phyloP scores from a whole-genome alignment of 92 coral and sea anemone species.

The Porites lobata region DNA sequence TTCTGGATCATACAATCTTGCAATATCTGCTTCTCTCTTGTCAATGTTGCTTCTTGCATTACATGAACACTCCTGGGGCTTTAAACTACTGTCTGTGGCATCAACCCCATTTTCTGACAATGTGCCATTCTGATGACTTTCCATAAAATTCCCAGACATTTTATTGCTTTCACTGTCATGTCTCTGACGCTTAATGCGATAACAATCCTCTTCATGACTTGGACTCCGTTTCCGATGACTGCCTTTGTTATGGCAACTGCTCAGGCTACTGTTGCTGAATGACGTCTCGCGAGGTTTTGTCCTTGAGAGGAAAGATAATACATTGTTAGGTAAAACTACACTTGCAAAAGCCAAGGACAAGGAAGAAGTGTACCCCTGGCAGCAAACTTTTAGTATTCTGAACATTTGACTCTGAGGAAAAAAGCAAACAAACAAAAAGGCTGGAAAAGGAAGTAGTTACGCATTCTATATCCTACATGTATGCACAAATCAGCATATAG shows the following conservation, averaged over 20 bases:
- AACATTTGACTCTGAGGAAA: too few species aligned
- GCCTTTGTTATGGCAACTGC: slow-evolving; percentile 58
- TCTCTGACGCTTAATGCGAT: slow-evolving; percentile 80
- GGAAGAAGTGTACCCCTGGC: too few species aligned
- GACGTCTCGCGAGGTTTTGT: slow-evolving; percentile 56
- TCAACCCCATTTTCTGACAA: slow-evolving; percentile 68
- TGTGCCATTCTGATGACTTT: slow-evolving; percentile 36
- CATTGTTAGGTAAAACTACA: background rate
- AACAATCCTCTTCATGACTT: slow-evolving; percentile 78
- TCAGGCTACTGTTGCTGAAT: slow-evolving; percentile 64
- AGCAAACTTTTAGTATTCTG: too few species aligned
- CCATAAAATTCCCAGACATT: slow-evolving; percentile 20
- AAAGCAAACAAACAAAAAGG: too few species aligned
- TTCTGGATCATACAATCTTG: slow-evolving; percentile 74
- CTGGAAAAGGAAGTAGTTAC: too few species aligned
- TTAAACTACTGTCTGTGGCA: slow-evolving; percentile 12
- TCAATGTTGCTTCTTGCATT: slow-evolving; percentile 43
- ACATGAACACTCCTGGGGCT: slow-evolving; percentile 66
- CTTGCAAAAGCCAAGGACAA: too few species aligned
- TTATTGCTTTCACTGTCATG: slow-evolving; percentile 78
- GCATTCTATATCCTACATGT: background rate
- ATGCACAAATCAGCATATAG: background rate
- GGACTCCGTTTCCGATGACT: slow-evolving; percentile 89
- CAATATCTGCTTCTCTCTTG: slow-evolving; percentile 51
- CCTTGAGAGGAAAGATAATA: slow-evolving; percentile 9